A percentile compares a stretch with the other conserved stretches of the same genome.
Conservation (phyloP, 2,797 vertebrate genomes). For the Dipus sagitta region DNA sequence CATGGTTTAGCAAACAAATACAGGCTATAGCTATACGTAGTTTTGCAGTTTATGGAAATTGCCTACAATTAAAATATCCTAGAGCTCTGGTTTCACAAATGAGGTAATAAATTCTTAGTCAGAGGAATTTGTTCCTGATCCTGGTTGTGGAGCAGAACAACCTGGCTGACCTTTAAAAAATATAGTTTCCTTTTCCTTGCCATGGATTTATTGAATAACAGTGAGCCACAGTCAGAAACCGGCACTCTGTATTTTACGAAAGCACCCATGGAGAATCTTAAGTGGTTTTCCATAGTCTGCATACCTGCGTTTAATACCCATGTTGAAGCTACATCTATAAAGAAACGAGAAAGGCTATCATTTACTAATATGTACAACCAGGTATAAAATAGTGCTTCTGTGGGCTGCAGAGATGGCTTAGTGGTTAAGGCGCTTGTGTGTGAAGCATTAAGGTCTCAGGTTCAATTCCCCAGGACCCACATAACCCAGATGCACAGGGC, state of each 20-base stretch:
- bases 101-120: slow-evolving; percentile 23
- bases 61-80: neutral
- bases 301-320: neutral
- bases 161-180: neutral
- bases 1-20: slow-evolving; percentile 26
- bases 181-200: neutral
- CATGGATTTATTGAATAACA: neutral
- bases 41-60: slow-evolving; percentile 10
- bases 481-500: too few species aligned
- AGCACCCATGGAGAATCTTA: neutral
- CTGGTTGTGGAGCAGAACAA: neutral
- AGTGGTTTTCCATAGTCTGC: neutral
- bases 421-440: too few species aligned
- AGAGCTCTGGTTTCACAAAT: slow-evolving; percentile 22
- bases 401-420: too few species aligned
- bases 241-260: slow-evolving; percentile 8
- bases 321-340: neutral
- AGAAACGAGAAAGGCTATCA: slow-evolving; percentile 7
- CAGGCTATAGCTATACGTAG: neutral
- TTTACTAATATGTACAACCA: neutral
- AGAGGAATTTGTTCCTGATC: slow-evolving; percentile 11
- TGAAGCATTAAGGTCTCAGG: too few species aligned
- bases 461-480: too few species aligned
- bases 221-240: neutral
- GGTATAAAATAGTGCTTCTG: neutral